phyloP scores from a whole-genome alignment of 2,797 vertebrate species.

The Eulemur albifrons region DNA sequence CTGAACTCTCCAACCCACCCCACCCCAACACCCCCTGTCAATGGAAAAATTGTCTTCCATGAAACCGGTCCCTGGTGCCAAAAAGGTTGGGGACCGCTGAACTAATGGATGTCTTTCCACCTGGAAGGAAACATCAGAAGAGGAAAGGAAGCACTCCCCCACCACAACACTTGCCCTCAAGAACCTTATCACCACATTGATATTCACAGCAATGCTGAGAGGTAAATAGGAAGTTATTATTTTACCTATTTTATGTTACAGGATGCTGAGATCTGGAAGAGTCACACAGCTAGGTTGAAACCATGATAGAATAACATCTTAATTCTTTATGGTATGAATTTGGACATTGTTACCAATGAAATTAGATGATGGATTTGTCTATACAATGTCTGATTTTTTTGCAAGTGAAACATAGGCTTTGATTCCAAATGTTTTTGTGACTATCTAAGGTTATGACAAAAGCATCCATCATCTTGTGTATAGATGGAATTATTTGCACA shows the following conservation, averaged over 20 bases:
- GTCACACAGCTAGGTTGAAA: neutral
- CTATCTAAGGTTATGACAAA: neutral
- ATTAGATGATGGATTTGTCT: neutral
- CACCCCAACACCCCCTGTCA: too few species aligned
- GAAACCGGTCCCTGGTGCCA: too few species aligned
- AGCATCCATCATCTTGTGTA: neutral
- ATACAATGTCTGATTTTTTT: neutral
- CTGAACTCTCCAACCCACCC: too few species aligned
- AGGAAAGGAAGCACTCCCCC: neutral
- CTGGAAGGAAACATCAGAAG: neutral
- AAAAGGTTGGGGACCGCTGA: too few species aligned
- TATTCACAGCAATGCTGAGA: neutral
- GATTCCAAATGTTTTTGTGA: neutral
- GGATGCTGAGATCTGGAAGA: neutral
- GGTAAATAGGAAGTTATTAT: neutral
- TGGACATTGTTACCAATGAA: neutral
- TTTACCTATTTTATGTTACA: neutral
- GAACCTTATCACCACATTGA: neutral
- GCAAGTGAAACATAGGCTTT: neutral
- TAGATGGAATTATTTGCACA: neutral
- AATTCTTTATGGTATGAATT: neutral
- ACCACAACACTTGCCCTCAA: neutral
- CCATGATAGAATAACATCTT: neutral
- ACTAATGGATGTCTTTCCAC: neutral
- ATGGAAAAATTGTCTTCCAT: too few species aligned